Evolutionary conservation across 1,140 invertebrate species (phyloP).

Genomic region (Pogonognathellus flavescens): DNA sequence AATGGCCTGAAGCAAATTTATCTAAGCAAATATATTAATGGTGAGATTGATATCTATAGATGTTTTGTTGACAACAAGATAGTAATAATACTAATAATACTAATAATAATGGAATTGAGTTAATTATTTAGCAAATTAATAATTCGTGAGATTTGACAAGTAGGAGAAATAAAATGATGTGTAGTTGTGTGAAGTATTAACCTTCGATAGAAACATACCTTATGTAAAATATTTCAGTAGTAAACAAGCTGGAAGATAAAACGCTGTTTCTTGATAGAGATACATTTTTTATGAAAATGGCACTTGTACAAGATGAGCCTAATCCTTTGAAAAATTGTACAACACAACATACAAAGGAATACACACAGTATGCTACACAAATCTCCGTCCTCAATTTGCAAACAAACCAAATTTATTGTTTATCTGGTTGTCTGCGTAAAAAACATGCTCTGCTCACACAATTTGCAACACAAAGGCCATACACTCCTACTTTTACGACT

Average conservation of each 20-base stretch:
- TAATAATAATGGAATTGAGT: no score
- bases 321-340: slow-evolving; percentile 3
- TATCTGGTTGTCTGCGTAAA: slow-evolving; percentile 48
- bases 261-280: slow-evolving; percentile 10
- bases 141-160: no score
- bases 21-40: no score
- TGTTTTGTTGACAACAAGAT: no score
- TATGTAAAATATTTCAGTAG: no score
- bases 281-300: slow-evolving; percentile 6
- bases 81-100: no score
- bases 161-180: no score
- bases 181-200: no score
- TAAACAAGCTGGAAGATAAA: not conserved
- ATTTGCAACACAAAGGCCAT: slow-evolving; percentile 55
- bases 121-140: no score
- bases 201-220: no score
- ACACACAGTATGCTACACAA: not conserved
- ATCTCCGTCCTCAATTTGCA: slow-evolving; percentile 47
- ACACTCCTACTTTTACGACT: slow-evolving; percentile 58
- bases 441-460: slow-evolving; percentile 52
- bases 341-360: slow-evolving; percentile 6
- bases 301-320: not conserved
- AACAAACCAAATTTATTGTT: slow-evolving; percentile 43
- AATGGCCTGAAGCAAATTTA: no score
- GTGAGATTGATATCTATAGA: no score